Conservation (phyloP, 2,888 invertebrate species). For the Campoplex nolae region DNA sequence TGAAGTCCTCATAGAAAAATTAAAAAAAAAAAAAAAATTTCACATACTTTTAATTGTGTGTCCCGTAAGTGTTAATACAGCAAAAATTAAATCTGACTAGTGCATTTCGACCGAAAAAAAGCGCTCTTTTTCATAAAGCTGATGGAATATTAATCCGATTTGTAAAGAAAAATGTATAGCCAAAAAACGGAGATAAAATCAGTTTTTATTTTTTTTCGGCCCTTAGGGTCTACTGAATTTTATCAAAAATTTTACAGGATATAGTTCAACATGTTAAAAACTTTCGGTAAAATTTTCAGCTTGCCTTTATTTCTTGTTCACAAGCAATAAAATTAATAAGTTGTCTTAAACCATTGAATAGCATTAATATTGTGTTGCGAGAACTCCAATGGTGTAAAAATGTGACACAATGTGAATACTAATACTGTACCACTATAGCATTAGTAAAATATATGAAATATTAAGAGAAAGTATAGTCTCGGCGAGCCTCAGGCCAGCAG, state of each 20-base stretch:
- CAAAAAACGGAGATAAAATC: too few species aligned
- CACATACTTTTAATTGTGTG: not conserved
- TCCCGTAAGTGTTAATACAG: not conserved
- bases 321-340: not conserved
- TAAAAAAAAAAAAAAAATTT: not conserved
- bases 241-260: too few species aligned
- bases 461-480: too few species aligned
- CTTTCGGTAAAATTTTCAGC: too few species aligned
- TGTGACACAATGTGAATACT: constrained; percentile 25
- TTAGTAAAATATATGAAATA: too few species aligned
- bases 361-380: constrained; percentile 23
- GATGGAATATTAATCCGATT: not conserved
- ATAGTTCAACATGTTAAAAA: too few species aligned
- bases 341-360: constrained; percentile 10
- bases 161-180: too few species aligned
- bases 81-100: not conserved
- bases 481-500: too few species aligned
- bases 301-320: not conserved
- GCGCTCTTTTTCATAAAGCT: not conserved
- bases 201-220: too few species aligned
- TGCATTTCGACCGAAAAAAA: not conserved
- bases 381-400: constrained; percentile 7
- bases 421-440: not conserved
- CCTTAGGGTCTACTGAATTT: too few species aligned
- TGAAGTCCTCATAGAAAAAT: not conserved